Percentiles rank a stretch among this genome's conserved stretches.
Conservation (phyloP, 2,113 vertebrate genomes). For the Hymenochirus boettgeri region DNA sequence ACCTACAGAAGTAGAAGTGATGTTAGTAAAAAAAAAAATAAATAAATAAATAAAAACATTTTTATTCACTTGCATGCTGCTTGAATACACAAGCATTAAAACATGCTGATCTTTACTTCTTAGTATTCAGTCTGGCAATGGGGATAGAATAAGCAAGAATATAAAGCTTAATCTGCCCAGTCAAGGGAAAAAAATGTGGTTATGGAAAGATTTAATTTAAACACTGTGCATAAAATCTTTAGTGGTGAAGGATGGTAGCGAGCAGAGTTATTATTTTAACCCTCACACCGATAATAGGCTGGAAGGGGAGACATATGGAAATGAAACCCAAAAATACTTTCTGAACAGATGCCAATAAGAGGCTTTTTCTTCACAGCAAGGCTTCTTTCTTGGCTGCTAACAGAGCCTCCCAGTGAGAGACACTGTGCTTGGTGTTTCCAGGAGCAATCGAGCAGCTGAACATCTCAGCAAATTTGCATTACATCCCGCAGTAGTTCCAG, state of each 20-base stretch:
- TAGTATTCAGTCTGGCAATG: not conserved
- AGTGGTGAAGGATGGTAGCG: constrained; percentile 57
- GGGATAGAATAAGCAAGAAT: not conserved
- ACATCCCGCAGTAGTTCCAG: too few species aligned
- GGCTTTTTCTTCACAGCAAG: constrained; percentile 34
- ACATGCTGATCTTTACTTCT: not conserved
- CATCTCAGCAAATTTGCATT: too few species aligned
- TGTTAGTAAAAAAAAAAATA: too few species aligned
- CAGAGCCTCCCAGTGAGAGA: constrained; percentile 51
- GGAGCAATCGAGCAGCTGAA: not conserved
- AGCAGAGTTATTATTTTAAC: constrained; percentile 60
- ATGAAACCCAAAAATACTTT: constrained; percentile 53
- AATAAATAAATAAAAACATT: too few species aligned
- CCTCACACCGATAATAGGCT: constrained; percentile 62
- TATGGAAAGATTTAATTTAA: constrained; percentile 57
- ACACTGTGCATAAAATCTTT: constrained; percentile 54
- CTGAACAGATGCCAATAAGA: constrained; percentile 52
- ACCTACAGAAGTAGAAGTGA: too few species aligned
- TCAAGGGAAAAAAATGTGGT: constrained; percentile 55
- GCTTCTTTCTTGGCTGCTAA: constrained; percentile 40
- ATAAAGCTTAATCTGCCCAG: constrained; percentile 48
- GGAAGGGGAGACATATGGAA: constrained; percentile 58
- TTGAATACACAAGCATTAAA: not conserved
- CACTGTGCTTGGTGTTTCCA: constrained; percentile 44
- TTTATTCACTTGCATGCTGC: not conserved